phyloP scores from a whole-genome alignment of 1,140 invertebrate genomes.

The Brachionus calyciflorus region DNA sequence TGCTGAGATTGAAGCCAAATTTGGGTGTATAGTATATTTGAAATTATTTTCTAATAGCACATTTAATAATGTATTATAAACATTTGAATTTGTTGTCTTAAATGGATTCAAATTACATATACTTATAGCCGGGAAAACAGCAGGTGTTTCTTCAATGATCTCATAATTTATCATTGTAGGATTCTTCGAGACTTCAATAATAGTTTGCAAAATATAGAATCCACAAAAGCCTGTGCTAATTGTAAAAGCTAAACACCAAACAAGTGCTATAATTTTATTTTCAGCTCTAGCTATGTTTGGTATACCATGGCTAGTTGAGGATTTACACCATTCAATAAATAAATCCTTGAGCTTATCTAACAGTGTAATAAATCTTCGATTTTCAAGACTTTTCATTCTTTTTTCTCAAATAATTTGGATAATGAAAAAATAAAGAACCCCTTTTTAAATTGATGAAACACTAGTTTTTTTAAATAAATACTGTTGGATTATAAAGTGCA shows the following conservation, averaged over 20 bases:
- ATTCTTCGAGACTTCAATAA: not conserved
- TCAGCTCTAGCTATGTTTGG: not conserved
- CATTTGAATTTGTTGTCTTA: not conserved
- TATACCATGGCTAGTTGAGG: constrained; percentile 15
- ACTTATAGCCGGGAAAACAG: not conserved
- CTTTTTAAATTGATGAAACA: too few relatives aligned
- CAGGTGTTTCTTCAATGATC: not conserved
- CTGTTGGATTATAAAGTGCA: too few relatives aligned
- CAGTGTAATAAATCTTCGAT: too few relatives aligned
- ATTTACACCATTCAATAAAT: not conserved
- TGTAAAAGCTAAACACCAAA: not conserved
- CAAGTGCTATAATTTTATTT: not conserved
- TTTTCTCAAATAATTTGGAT: too few relatives aligned
- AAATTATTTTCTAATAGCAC: not conserved
- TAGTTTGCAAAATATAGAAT: not conserved
- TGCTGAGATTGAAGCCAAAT: not conserved
- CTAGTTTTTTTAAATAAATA: too few relatives aligned
- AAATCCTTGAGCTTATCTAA: not conserved
- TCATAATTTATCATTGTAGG: not conserved
- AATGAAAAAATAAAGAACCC: too few relatives aligned
- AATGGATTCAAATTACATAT: constrained; percentile 40
- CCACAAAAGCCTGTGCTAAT: not conserved
- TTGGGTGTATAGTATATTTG: not conserved
- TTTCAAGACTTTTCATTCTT: too few relatives aligned
- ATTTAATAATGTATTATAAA: not conserved